Evolutionary conservation across 2,888 invertebrate species (phyloP).

Genomic region (Harpagoxenus sublaevis): DNA sequence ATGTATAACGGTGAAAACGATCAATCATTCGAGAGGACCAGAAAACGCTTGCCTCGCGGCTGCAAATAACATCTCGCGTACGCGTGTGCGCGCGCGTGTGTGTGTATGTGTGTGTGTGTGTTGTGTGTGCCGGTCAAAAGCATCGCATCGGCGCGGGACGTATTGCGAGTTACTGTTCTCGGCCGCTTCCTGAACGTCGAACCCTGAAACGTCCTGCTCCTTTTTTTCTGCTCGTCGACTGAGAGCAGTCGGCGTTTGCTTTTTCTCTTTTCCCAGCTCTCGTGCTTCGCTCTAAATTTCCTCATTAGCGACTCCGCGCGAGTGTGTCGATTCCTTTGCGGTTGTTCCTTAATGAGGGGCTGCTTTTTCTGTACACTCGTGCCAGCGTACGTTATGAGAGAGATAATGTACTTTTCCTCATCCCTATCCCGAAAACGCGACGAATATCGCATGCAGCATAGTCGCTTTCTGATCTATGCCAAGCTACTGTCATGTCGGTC

Average conservation of each 20-base stretch:
- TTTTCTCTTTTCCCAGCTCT: not conserved
- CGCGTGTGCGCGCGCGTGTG: not conserved
- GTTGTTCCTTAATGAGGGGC: constrained; percentile 11
- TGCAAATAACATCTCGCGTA: constrained; percentile 61
- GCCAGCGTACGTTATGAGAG: not conserved
- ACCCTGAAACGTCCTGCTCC: not conserved
- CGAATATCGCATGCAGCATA: not conserved
- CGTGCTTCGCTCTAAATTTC: constrained; percentile 14
- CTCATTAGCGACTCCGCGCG: constrained; percentile 13
- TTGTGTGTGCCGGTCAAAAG: constrained; percentile 61
- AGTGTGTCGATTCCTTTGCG: constrained; percentile 16
- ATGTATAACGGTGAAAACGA: constrained; percentile 71
- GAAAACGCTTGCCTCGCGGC: constrained; percentile 55
- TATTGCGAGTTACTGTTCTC: constrained; percentile 44
- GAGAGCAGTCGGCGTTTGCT: not conserved
- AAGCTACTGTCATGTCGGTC: not conserved
- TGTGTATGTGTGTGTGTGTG: constrained; percentile 27
- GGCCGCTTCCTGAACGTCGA: constrained; percentile 23
- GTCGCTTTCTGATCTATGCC: constrained; percentile 12
- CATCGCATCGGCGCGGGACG: constrained; percentile 51
- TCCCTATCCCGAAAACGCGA: not conserved
- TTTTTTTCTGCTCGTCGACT: not conserved
- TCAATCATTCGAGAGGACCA: constrained; percentile 79
- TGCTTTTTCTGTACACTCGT: constrained; percentile 3
- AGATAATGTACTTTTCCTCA: constrained; percentile 34